Conservation (phyloP, 2,113 vertebrate species). For the Romanogobio albipinnatus region DNA sequence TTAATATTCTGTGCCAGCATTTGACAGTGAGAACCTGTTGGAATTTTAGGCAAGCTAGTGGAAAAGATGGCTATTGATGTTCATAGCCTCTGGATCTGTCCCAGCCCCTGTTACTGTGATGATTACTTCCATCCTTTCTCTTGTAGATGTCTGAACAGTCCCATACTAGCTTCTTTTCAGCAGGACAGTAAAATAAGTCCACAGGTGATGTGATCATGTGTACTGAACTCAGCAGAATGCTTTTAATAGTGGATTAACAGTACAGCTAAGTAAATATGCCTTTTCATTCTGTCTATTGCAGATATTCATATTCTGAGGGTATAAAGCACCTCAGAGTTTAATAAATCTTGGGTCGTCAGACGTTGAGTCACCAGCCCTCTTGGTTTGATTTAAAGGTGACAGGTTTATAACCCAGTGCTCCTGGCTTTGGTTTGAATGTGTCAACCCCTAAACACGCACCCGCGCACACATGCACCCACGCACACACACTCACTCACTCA, state of each 20-base stretch:
- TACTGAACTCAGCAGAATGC: constrained; percentile 14
- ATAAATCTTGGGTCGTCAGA: constrained; percentile 55
- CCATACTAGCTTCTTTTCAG: constrained; percentile 53
- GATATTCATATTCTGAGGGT: constrained; percentile 41
- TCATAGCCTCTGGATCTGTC: constrained; percentile 64
- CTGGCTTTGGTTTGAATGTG: constrained; percentile 1
- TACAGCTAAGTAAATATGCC: constrained; percentile 38
- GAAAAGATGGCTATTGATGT: constrained; percentile 68
- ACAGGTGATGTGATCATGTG: neutral
- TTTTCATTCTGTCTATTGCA: constrained; percentile 44
- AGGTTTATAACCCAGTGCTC: constrained; percentile 56
- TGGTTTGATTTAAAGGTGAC: constrained; percentile 57
- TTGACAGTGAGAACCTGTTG: neutral
- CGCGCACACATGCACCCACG: neutral
- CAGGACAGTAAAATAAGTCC: constrained; percentile 35
- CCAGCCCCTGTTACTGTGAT: constrained; percentile 70
- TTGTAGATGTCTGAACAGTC: constrained; percentile 42
- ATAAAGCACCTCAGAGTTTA: constrained; percentile 37
- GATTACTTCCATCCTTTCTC: constrained; percentile 70
- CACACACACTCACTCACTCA: neutral
- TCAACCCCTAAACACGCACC: neutral
- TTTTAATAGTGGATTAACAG: constrained; percentile 51
- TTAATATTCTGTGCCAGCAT: neutral
- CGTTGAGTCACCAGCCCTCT: constrained; percentile 59
- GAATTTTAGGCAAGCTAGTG: neutral